phyloP scores from a whole-genome alignment of 92 coral and sea anemone species.

The Siderastrea siderea region DNA sequence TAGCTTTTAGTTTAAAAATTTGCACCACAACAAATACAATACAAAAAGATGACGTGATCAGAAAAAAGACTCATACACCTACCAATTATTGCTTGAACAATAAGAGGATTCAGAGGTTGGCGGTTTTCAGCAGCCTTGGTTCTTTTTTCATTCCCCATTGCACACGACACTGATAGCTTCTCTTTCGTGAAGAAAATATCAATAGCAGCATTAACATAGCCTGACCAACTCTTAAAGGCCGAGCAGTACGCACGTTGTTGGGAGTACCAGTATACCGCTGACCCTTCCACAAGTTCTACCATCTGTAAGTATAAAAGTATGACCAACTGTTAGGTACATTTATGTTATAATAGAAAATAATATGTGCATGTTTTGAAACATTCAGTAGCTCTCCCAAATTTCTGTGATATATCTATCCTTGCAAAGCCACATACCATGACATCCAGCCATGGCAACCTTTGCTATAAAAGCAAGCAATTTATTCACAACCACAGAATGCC shows the following conservation, averaged over 20 bases:
- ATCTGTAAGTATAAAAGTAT: not conserved
- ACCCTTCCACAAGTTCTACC: constrained; percentile 35
- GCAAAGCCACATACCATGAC: too few relatives aligned
- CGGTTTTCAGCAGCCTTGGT: constrained; percentile 4
- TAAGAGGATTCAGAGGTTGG: constrained; percentile 8
- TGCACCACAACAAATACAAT: not conserved
- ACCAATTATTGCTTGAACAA: constrained; percentile 47
- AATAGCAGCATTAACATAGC: constrained; percentile 39
- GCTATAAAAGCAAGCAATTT: not conserved
- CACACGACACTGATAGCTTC: constrained; percentile 19
- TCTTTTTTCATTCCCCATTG: constrained; percentile 21
- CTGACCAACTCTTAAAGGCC: constrained; percentile 20
- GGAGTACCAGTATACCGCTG: constrained; percentile 22
- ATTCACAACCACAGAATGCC: not conserved
- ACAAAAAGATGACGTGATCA: not conserved
- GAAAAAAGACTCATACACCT: constrained; percentile 1
- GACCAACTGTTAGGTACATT: too few relatives aligned
- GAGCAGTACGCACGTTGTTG: constrained; percentile 42
- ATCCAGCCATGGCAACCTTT: too few relatives aligned
- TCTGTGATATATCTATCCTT: too few relatives aligned
- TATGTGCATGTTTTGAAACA: too few relatives aligned
- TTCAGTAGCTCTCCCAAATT: too few relatives aligned
- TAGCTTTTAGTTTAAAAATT: not conserved
- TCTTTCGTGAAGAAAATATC: constrained; percentile 36
- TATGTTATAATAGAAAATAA: too few relatives aligned